These are phyloP conservation scores for Moxostoma hubbsi DNA, from an alignment of 2,797 vertebrate genomes.

Conservation along the genomic window DNA sequence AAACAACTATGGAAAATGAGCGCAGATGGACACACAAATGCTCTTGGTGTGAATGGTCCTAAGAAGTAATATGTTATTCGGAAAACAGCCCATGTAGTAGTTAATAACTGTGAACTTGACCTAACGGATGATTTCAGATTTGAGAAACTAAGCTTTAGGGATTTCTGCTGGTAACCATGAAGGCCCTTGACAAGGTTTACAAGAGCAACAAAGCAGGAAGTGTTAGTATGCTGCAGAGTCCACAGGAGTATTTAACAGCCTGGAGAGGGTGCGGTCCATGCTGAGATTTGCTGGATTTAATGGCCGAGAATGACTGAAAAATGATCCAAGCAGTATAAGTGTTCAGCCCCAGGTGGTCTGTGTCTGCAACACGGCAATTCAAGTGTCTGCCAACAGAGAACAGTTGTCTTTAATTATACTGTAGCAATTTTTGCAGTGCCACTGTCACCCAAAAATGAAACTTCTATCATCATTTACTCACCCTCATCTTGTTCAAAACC, in stretches of 20 bases:
- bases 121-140: no score
- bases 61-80: no score
- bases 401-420: not conserved
- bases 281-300: slow-evolving; percentile 11
- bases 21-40: no score
- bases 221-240: slow-evolving; percentile 3
- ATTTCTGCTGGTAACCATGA: not conserved
- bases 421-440: not conserved
- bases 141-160: not conserved
- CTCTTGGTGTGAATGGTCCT: no score
- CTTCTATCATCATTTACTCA: no score
- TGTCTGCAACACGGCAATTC: not conserved
- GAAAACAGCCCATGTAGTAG: no score
- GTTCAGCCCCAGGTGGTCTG: not conserved
- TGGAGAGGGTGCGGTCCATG: not conserved
- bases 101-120: no score
- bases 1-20: no score
- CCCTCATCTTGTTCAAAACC: no score
- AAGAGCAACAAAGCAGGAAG: not conserved
- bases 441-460: not conserved
- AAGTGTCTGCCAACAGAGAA: not conserved
- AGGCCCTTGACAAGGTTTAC: not conserved
- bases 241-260: not conserved
- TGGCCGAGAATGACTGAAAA: slow-evolving; percentile 9
- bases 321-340: not conserved